Percentiles rank a stretch among this genome's conserved stretches.
phyloP scores from a whole-genome alignment of 1,140 invertebrate species.

The Batillaria attramentaria region DNA sequence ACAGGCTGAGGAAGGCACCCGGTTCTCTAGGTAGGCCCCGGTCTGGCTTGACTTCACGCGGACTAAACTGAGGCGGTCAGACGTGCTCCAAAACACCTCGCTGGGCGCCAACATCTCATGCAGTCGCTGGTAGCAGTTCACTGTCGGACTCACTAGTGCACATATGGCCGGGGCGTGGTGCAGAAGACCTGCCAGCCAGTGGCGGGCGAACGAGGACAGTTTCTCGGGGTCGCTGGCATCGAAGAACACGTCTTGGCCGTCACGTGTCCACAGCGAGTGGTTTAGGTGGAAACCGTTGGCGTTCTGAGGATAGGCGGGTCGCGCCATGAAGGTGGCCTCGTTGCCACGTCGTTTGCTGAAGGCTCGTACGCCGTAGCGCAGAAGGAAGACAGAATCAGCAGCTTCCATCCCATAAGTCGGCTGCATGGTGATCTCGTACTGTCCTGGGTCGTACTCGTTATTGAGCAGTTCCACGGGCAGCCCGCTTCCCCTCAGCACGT shows the following conservation, averaged over 20 bases:
- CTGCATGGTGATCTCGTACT: constrained; percentile 39
- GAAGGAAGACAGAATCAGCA: constrained; percentile 13
- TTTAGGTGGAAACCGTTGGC: constrained; percentile 47
- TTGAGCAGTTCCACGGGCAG: constrained; percentile 36
- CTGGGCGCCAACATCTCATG: constrained; percentile 34
- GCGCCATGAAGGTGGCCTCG: constrained; percentile 48
- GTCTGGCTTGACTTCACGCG: constrained; percentile 30
- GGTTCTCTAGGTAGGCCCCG: constrained; percentile 48
- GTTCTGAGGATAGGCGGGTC: constrained; percentile 17
- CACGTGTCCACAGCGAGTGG: constrained; percentile 43
- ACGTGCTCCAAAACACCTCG: constrained; percentile 41
- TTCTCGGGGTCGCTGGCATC: constrained; percentile 29
- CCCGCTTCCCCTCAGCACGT: constrained; percentile 10
- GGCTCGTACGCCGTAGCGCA: constrained; percentile 22
- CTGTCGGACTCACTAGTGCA: constrained; percentile 46
- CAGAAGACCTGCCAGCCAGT: constrained; percentile 49
- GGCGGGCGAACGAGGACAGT: constrained; percentile 36
- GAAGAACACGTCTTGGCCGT: constrained; percentile 39
- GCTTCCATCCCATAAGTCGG: constrained; percentile 20
- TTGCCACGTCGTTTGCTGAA: neutral
- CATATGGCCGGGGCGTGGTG: constrained; percentile 43
- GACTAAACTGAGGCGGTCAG: constrained; percentile 27
- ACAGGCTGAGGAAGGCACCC: constrained; percentile 42
- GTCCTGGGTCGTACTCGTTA: constrained; percentile 31
- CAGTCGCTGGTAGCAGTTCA: constrained; percentile 51